phyloP scores from a whole-genome alignment of 35 echinoderm and acorn worm species.

The Apostichopus californicus region DNA sequence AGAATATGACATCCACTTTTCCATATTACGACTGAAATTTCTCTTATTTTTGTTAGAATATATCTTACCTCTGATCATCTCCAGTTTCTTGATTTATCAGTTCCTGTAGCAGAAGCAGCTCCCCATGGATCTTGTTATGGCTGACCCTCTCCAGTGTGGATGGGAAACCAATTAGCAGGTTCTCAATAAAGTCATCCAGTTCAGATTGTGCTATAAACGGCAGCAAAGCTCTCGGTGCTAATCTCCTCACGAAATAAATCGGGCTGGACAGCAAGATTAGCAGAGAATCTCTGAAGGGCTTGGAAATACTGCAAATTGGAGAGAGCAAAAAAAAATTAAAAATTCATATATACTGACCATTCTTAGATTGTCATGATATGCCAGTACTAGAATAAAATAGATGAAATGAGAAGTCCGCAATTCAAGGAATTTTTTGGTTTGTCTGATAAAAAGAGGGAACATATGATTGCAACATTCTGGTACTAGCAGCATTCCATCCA shows the following conservation, averaged over 20 bases:
- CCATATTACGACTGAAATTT: too few relatives aligned
- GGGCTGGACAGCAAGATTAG: conserved; percentile 61
- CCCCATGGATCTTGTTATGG: conserved; percentile 80
- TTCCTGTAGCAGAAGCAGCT: conserved; percentile 68
- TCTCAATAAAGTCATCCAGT: neutral
- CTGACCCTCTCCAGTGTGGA: neutral
- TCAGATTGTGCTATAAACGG: conserved; percentile 64
- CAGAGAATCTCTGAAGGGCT: conserved; percentile 63
- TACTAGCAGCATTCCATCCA: too few relatives aligned
- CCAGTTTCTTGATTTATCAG: conserved; percentile 44
- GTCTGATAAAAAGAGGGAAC: too few relatives aligned
- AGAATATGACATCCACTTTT: too few relatives aligned
- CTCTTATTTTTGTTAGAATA: too few relatives aligned
- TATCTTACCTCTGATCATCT: conserved; percentile 52
- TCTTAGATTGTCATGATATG: neutral
- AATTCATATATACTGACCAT: neutral
- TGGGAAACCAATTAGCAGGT: conserved; percentile 60
- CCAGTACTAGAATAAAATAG: neutral
- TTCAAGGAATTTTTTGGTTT: too few relatives aligned
- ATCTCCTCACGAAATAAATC: conserved; percentile 68
- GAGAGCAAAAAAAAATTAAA: neutral
- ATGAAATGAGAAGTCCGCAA: too few relatives aligned
- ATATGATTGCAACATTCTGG: too few relatives aligned
- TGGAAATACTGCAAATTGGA: conserved; percentile 44
- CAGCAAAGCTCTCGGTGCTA: conserved; percentile 75